phyloP scores from a whole-genome alignment of 2,797 vertebrate species.

The Parotocinclus haroldoi region DNA sequence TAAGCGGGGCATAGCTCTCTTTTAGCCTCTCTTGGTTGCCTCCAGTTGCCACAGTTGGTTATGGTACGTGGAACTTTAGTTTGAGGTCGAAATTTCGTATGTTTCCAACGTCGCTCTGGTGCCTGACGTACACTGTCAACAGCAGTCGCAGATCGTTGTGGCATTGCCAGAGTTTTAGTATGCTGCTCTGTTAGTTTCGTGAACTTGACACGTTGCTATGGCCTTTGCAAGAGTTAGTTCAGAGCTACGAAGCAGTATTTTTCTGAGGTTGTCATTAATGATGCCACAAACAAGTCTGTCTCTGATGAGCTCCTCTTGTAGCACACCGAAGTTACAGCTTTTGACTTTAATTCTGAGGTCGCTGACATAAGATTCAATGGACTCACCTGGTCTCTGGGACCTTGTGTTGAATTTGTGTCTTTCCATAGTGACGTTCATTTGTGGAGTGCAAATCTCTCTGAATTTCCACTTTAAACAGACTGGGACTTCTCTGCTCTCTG shows the following conservation, averaged over 20 bases:
- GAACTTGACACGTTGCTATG: too few species aligned
- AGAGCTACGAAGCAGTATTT: too few species aligned
- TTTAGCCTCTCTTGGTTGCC: neutral
- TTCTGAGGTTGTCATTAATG: too few species aligned
- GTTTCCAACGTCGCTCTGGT: neutral
- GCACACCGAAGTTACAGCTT: conserved; percentile 30
- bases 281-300: conserved; percentile 1
- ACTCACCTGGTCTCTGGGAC: conserved; percentile 43
- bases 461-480: conserved; percentile 40
- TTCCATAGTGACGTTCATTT: conserved; percentile 37
- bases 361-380: conserved; percentile 29
- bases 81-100: neutral
- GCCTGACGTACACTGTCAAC: neutral
- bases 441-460: conserved; percentile 13
- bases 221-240: too few species aligned
- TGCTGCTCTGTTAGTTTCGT: too few species aligned
- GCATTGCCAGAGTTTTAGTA: too few species aligned
- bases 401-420: conserved; percentile 35
- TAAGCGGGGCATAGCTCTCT: too few species aligned
- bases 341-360: conserved; percentile 40
- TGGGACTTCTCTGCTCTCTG: conserved; percentile 19
- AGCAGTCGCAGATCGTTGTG: too few species aligned
- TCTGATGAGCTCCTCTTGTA: neutral
- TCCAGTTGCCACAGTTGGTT: conserved; percentile 1
- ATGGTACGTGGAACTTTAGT: neutral